Percentiles rank a stretch among this genome's conserved stretches.
These are phyloP conservation scores for Acanthisitta chloris DNA, from an alignment of 2,113 vertebrate genomes.

Conservation along the genomic window DNA sequence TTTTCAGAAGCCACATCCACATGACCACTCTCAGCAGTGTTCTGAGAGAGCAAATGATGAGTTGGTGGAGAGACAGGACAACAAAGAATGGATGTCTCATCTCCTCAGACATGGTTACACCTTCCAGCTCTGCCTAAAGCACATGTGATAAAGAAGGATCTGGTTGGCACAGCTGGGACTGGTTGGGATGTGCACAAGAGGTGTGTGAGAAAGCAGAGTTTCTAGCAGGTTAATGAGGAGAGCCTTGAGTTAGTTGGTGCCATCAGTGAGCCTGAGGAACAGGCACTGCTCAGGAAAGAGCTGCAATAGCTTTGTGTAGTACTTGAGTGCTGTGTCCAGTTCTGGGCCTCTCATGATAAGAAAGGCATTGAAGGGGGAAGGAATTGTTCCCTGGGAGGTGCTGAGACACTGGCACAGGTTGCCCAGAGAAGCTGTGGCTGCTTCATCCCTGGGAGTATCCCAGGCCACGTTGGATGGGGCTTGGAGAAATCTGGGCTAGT, in stretches of 20 bases:
- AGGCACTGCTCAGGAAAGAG: neutral
- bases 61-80: neutral
- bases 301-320: neutral
- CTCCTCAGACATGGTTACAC: neutral
- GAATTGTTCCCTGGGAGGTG: neutral
- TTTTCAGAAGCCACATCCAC: neutral
- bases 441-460: neutral
- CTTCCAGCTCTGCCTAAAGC: neutral
- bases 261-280: neutral
- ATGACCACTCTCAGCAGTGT: rapidly evolving
- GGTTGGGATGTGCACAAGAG: neutral
- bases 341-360: neutral
- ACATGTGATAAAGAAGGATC: no score
- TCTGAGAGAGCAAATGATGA: neutral
- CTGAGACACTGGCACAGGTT: neutral
- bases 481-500: neutral
- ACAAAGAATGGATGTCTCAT: neutral
- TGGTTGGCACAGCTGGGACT: neutral
- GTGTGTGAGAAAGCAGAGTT: neutral
- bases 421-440: neutral
- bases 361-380: neutral
- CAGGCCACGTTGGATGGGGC: neutral
- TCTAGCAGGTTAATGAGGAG: neutral
- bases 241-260: rapidly evolving
- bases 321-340: neutral